Conservation (phyloP, 2,888 invertebrate species). For the Volucella zonaria region DNA sequence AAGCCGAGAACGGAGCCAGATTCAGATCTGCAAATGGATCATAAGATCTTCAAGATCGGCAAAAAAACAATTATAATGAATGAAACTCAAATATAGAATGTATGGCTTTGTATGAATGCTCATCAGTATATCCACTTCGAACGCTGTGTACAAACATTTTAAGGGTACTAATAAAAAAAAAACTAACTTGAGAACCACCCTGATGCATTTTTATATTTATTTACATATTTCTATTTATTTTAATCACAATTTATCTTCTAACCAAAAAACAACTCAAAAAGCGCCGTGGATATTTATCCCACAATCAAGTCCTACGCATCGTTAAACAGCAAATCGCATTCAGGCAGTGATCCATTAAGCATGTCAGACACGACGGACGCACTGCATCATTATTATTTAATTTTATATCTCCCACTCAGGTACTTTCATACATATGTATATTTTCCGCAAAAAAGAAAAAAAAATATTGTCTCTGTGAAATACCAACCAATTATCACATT, state of each 20-base stretch:
- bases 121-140: too few species aligned
- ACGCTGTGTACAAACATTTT: too few species aligned
- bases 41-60: too few species aligned
- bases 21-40: too few species aligned
- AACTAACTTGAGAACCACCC: too few species aligned
- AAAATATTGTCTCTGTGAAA: neutral
- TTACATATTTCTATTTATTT: too few species aligned
- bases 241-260: conserved; percentile 2
- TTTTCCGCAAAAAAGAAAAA: neutral
- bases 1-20: too few species aligned
- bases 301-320: conserved; percentile 34
- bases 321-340: neutral
- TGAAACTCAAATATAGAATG: too few species aligned
- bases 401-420: neutral
- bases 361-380: neutral
- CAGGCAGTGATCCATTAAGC: conserved; percentile 4
- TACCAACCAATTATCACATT: neutral
- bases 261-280: conserved; percentile 15
- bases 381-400: neutral
- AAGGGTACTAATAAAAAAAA: too few species aligned
- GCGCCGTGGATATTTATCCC: neutral
- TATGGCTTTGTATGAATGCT: too few species aligned
- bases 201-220: too few species aligned
- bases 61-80: too few species aligned
- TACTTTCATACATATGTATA: neutral